Base-by-base conservation (phyloP, 2,797 vertebrate genomes). In the Miichthys miiuy region DNA sequence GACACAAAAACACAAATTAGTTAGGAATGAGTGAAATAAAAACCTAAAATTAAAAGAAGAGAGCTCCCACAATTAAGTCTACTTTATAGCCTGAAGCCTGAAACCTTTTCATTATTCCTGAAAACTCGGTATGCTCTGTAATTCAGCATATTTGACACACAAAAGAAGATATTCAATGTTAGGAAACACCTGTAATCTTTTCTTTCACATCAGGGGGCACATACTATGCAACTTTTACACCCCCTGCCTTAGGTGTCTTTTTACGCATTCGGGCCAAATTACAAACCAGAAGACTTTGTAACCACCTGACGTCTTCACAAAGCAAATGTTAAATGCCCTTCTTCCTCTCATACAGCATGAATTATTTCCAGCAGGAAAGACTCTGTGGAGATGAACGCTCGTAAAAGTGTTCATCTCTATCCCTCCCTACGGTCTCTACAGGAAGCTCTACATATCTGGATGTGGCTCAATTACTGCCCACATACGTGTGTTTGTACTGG, bases 51-150 rank as follows among this genome's bases (percentile, higher is more conserved):
- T 46, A 80, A 67, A 81, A 67, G 42, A 44, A 46, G 21, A 58
- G 0, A 25, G 51, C 17, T 71, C 20, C 60, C 14, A 68, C 52
- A 65, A 30, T 25, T 68, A 78, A 67, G 50, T 38, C 38, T 27
- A 14, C 48, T 47, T 56, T 14, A 30, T 0, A 18, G 42, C 44
- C 50, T 64, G 34, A 73, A 64, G 23, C 25, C 23, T 9, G 14
- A 73, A 52, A 18, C 17, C 69, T 72, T 81, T 72, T 75, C 62
- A 88, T 85, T 73, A 82, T 47, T 52, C 46, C 12, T 44, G 21
- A 64, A 77, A 65, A 48, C 11, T 41, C 23, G 13, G 17, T 16
- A 1, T n/a, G 12, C 72, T 73, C 62, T 68, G 54, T 72, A 82
- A 81, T 74, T 78, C 4, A 25, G 54, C 47, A 57, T 42, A 50